These are phyloP conservation scores for Bos taurus DNA, from an alignment of 2,113 vertebrate genomes.

Conservation along the genomic window ARS-UCD2.0 NC_037329.1:23877501-23878000, in stretches of 20 bases:
- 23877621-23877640: neutral
- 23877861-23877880: neutral
- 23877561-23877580: neutral
- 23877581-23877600: neutral
- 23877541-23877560: neutral
- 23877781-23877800: neutral
- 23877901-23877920: neutral
- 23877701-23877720: neutral
- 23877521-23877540: rapidly evolving
- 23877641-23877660: neutral
- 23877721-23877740: neutral
- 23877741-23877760: neutral
- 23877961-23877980: neutral
- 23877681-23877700: neutral
- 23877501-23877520: neutral
- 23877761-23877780: neutral
- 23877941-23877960: neutral
- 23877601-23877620: neutral
- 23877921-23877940: neutral
- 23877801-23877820: neutral
- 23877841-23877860: neutral
- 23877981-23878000: neutral
- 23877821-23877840: neutral
- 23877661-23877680: neutral
- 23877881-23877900: neutral